These are phyloP conservation scores for Mesoligia furuncula DNA, from an alignment of 2,888 invertebrate species.

Conservation along the genomic window DNA sequence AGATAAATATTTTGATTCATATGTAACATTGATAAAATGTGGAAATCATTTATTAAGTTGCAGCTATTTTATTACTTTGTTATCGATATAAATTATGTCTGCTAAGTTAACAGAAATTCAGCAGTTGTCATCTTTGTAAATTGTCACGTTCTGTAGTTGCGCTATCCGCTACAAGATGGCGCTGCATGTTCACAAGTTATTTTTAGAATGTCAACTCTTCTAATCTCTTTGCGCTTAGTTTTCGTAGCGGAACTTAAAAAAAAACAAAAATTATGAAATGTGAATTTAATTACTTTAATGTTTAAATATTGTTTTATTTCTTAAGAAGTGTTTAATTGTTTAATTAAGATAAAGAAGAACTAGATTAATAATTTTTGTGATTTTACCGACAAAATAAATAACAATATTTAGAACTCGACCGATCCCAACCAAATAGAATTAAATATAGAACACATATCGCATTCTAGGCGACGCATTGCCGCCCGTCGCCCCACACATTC, in stretches of 20 bases:
- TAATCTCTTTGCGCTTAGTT: not conserved
- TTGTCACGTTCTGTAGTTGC: constrained; percentile 37
- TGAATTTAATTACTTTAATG: not conserved
- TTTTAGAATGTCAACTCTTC: not conserved
- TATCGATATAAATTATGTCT: no score
- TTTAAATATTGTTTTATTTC: not conserved
- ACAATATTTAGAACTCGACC: constrained; percentile 50
- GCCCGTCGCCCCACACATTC: constrained; percentile 84
- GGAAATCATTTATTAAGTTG: not conserved
- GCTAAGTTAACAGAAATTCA: not conserved
- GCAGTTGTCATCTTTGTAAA: not conserved
- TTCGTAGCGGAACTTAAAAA: not conserved
- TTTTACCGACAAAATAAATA: not conserved
- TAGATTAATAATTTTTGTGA: not conserved
- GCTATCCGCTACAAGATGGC: constrained; percentile 85
- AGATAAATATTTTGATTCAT: not conserved
- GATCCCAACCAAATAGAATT: constrained; percentile 62
- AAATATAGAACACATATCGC: constrained; percentile 53
- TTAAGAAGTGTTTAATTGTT: not conserved
- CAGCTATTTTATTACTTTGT: not conserved
- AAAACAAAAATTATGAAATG: not conserved
- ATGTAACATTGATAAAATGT: not conserved
- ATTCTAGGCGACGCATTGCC: constrained; percentile 69
- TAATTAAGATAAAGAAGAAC: not conserved
- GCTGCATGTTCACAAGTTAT: constrained; percentile 36